A percentile compares a stretch with the other conserved stretches of the same genome.
Evolutionary conservation across 2,113 vertebrate species (phyloP).

Genomic region (Copsychus sechellarum): DNA sequence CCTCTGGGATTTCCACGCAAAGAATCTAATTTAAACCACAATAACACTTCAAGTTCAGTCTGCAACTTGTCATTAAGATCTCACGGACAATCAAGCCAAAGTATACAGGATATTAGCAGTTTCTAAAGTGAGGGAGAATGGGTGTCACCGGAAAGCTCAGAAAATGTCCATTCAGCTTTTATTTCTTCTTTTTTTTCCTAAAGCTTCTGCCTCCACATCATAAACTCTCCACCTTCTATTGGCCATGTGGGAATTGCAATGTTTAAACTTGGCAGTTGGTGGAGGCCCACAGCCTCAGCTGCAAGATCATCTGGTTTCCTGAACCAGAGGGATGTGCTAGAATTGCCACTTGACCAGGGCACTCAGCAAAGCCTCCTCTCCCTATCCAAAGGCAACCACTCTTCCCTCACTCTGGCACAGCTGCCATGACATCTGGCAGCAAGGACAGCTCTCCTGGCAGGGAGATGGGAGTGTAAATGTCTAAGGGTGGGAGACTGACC

Average conservation of each 20-base stretch:
- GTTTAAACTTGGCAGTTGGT: background rate
- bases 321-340: background rate
- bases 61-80: background rate
- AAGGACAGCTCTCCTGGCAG: background rate
- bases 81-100: background rate
- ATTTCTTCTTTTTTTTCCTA: background rate
- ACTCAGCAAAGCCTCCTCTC: background rate
- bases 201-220: background rate
- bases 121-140: background rate
- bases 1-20: background rate
- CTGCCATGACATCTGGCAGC: background rate
- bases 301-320: background rate
- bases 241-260: background rate
- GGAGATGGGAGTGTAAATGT: background rate
- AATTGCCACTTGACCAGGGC: background rate
- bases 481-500: background rate
- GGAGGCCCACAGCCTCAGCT: background rate
- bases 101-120: background rate
- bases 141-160: background rate
- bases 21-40: conserved; percentile 41
- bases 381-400: accelerated
- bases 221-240: background rate
- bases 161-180: background rate
- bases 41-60: background rate
- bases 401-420: accelerated